These are phyloP conservation scores for Pollicipes pollicipes DNA, from an alignment of 1,140 invertebrate species.

Conservation along the genomic window DNA sequence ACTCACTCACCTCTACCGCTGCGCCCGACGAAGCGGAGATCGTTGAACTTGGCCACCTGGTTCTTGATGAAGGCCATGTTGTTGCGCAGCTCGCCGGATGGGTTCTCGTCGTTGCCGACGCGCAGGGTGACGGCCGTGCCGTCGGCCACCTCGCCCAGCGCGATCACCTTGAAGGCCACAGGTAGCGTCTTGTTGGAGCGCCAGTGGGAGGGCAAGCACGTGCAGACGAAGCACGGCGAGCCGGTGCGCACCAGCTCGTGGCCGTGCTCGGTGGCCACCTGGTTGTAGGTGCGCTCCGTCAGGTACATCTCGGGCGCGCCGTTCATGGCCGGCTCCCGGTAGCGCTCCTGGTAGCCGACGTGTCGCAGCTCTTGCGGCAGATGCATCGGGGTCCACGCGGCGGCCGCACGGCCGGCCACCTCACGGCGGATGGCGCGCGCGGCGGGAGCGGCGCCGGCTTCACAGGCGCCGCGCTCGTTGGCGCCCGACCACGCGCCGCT, in stretches of 20 bases:
- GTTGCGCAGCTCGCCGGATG: conserved; percentile 81
- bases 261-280: conserved; percentile 45
- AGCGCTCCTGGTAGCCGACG: not conserved
- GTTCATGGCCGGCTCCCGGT: not conserved
- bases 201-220: conserved; percentile 82
- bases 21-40: conserved; percentile 85
- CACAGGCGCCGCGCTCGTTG: too few species aligned
- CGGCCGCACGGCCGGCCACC: too few species aligned
- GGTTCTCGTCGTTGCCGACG: conserved; percentile 95
- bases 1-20: conserved; percentile 89
- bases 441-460: too few species aligned
- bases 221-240: conserved; percentile 82
- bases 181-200: conserved; percentile 97
- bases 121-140: conserved; percentile 82
- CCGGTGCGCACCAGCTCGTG: conserved; percentile 84
- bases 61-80: conserved; percentile 89
- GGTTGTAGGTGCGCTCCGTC: not conserved
- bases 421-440: too few species aligned
- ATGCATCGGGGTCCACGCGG: not conserved
- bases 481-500: too few species aligned
- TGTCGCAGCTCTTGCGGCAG: not conserved
- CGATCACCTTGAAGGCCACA: conserved; percentile 63
- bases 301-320: not conserved
- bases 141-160: conserved; percentile 78
- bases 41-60: too few species aligned